A percentile compares a stretch with the other conserved stretches of the same genome.
phyloP scores from a whole-genome alignment of 2,797 vertebrate species.

The Chlorospingus semifuscus region DNA sequence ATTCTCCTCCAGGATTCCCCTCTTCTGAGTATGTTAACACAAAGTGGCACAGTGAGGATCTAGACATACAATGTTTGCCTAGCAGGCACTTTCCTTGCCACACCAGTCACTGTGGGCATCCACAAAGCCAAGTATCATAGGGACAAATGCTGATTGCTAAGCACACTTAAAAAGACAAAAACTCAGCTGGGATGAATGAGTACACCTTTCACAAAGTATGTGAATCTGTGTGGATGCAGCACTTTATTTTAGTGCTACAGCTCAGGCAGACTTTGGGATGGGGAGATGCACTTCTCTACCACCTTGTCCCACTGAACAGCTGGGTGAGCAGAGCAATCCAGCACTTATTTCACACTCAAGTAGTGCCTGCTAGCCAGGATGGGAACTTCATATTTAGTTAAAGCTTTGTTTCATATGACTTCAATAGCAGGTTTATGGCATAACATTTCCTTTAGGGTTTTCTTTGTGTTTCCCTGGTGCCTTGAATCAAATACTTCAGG shows the following conservation, averaged over 20 bases:
- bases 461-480: not conserved
- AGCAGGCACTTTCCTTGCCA: not conserved
- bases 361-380: not conserved
- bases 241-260: not conserved
- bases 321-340: not conserved
- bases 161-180: not conserved
- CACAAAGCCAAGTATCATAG: not conserved
- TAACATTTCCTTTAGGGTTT: not conserved
- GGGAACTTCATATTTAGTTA: not conserved
- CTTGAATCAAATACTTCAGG: not conserved
- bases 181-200: not conserved
- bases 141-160: not conserved
- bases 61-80: not conserved
- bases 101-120: not conserved
- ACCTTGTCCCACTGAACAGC: not conserved
- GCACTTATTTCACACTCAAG: not conserved
- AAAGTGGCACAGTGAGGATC: not conserved
- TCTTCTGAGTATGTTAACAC: rapidly evolving
- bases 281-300: not conserved
- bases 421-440: not conserved
- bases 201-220: not conserved
- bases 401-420: not conserved
- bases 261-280: not conserved
- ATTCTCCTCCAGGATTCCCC: not conserved
- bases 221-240: not conserved